Conservation (phyloP, 2,113 vertebrate species). For the Pyxicephalus adspersus region DNA sequence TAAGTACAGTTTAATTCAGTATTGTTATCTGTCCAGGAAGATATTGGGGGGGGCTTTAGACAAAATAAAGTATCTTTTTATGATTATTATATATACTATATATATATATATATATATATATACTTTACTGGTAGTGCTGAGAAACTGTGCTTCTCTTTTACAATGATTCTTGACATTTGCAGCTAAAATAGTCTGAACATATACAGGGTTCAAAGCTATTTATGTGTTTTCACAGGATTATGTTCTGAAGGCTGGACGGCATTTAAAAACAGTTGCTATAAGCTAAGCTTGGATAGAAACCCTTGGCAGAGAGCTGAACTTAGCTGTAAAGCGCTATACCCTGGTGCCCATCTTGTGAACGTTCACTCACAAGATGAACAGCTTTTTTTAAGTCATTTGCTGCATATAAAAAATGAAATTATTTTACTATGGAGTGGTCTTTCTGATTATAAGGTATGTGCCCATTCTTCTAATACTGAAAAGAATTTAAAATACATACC, state of each 20-base stretch:
- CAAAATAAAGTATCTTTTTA: too few species aligned
- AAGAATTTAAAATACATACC: too few species aligned
- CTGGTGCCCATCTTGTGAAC: slow-evolving; percentile 75
- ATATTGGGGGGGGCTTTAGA: too few species aligned
- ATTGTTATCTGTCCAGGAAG: too few species aligned
- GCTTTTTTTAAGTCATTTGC: slow-evolving; percentile 72
- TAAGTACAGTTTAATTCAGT: too few species aligned
- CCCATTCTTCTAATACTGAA: not conserved
- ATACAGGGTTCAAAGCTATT: too few species aligned
- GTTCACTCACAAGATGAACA: slow-evolving; percentile 75
- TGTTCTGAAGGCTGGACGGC: slow-evolving; percentile 80
- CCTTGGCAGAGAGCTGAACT: slow-evolving; percentile 73
- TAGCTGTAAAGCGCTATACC: slow-evolving; percentile 65
- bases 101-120: too few species aligned
- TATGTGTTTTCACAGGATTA: slow-evolving; percentile 63
- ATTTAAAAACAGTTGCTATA: slow-evolving; percentile 78
- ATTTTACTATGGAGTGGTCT: slow-evolving; percentile 84
- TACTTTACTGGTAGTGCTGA: too few species aligned
- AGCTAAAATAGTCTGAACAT: too few species aligned
- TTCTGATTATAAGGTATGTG: slow-evolving; percentile 77
- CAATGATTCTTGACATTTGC: too few species aligned
- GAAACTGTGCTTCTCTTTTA: too few species aligned
- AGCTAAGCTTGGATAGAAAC: slow-evolving; percentile 65
- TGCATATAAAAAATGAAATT: slow-evolving; percentile 70
- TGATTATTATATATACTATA: too few species aligned